Evolutionary conservation across 2,113 vertebrate species (phyloP).

Genomic region (Noctilio leporinus): DNA sequence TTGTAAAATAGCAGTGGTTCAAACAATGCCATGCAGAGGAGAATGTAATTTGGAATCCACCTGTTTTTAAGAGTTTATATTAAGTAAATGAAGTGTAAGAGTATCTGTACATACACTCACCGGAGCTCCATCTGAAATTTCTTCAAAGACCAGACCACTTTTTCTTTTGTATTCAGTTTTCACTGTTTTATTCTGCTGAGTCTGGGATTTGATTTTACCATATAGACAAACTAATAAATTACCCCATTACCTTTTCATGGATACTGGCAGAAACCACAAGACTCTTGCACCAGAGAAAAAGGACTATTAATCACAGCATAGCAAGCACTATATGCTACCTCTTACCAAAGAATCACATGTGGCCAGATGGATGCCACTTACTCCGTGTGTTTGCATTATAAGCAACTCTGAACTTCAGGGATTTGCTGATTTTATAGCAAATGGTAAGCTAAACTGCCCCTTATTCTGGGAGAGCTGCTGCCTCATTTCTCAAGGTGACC

Average conservation of each 20-base stretch:
- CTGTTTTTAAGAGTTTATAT: background rate
- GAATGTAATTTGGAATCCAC: background rate
- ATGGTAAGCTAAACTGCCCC: background rate
- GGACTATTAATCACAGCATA: background rate
- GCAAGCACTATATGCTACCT: background rate
- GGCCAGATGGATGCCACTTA: background rate
- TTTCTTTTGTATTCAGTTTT: background rate
- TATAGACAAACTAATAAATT: background rate
- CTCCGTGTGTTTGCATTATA: background rate
- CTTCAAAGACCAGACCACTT: background rate
- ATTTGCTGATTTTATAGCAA: background rate
- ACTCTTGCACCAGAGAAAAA: background rate
- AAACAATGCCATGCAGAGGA: background rate
- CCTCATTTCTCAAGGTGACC: background rate
- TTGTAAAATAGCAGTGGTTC: background rate
- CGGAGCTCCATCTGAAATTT: background rate
- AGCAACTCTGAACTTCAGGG: background rate
- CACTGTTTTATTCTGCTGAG: background rate
- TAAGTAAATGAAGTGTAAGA: background rate
- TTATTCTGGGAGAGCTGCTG: background rate
- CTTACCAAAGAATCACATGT: background rate
- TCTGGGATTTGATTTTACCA: background rate
- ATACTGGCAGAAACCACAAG: background rate
- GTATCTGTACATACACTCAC: background rate
- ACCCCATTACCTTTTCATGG: background rate